Conservation (phyloP, 2,113 vertebrate species). For the Oncorhynchus kisutch region DNA sequence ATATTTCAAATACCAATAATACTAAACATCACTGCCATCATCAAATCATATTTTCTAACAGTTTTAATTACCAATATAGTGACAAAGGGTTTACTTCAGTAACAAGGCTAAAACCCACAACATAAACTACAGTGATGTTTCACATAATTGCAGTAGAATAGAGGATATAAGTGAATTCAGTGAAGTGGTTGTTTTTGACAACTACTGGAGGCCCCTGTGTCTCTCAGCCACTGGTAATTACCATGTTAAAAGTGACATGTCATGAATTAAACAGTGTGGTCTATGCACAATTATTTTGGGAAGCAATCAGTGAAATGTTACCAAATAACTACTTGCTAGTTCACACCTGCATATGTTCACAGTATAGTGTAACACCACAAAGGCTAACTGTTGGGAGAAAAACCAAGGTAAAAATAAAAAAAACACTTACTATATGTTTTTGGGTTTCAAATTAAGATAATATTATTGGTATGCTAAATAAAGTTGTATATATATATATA, state of each 20-base stretch:
- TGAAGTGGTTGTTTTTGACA: constrained; percentile 62
- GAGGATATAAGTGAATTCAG: constrained; percentile 58
- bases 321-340: constrained; percentile 72
- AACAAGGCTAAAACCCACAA: neutral
- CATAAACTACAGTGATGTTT: neutral
- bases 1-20: neutral
- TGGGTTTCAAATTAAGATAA: too few species aligned
- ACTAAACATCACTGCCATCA: neutral
- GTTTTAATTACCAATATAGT: neutral
- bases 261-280: constrained; percentile 77
- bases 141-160: neutral
- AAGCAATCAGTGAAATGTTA: constrained; percentile 77
- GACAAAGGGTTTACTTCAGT: neutral
- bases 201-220: constrained; percentile 55
- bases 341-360: constrained; percentile 63
- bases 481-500: too few species aligned
- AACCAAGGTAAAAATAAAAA: neutral
- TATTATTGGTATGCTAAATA: too few species aligned
- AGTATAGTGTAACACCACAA: constrained; percentile 43
- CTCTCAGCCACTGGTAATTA: constrained; percentile 72
- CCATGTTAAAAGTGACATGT: constrained; percentile 68
- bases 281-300: constrained; percentile 70
- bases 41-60: neutral
- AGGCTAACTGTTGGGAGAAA: neutral
- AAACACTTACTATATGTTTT: neutral